Evolutionary conservation across 2,888 invertebrate species (phyloP).

Genomic region (Apotomis capreana): DNA sequence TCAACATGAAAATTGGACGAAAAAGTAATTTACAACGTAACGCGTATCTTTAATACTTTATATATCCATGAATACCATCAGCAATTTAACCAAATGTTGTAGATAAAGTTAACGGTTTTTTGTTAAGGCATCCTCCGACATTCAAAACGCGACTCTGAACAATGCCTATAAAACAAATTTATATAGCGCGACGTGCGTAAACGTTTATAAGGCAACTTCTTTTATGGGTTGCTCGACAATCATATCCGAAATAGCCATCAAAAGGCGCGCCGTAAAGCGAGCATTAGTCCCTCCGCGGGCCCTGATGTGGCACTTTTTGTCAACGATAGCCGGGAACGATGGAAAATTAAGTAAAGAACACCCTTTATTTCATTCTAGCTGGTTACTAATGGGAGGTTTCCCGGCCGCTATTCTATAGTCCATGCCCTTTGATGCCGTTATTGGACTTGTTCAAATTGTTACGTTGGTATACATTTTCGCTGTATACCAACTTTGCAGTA

Average conservation of each 20-base stretch:
- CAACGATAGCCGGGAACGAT: slow-evolving; percentile 24
- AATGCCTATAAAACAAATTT: slow-evolving; percentile 46
- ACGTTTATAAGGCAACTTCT: slow-evolving; percentile 64
- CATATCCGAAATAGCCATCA: slow-evolving; percentile 74
- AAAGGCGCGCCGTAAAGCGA: slow-evolving; percentile 73
- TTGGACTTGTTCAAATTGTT: slow-evolving; percentile 3
- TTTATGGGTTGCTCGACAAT: slow-evolving; percentile 71
- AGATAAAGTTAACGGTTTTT: slow-evolving; percentile 32
- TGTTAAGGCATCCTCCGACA: slow-evolving; percentile 14
- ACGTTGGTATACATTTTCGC: neutral
- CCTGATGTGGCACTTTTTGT: slow-evolving; percentile 62
- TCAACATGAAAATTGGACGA: neutral
- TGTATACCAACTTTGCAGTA: neutral
- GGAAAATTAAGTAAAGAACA: slow-evolving; percentile 38
- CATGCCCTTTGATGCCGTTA: slow-evolving; percentile 11
- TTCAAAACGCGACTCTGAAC: slow-evolving; percentile 38
- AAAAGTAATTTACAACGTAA: slow-evolving; percentile 6
- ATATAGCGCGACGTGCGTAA: slow-evolving; percentile 53
- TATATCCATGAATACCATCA: slow-evolving; percentile 16
- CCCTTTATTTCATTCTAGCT: slow-evolving; percentile 26
- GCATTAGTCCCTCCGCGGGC: slow-evolving; percentile 70
- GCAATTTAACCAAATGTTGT: slow-evolving; percentile 20
- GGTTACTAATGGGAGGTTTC: slow-evolving; percentile 20
- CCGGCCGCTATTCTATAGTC: slow-evolving; percentile 15
- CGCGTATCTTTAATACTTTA: neutral